Evolutionary conservation across 2,113 vertebrate species (phyloP).

Genomic region (Aramus guarauna): DNA sequence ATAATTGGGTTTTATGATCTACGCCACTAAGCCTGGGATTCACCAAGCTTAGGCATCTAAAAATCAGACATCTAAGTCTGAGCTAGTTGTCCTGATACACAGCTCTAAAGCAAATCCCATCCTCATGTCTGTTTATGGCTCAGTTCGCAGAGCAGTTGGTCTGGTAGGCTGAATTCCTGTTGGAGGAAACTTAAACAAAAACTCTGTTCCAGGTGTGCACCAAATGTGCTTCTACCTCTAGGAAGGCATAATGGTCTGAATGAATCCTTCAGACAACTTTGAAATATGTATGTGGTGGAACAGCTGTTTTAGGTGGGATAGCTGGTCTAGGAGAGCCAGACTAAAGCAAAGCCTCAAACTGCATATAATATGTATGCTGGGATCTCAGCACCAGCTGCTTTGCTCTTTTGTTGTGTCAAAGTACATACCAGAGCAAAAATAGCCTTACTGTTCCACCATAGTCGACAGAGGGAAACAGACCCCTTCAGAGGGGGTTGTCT

Average conservation of each 20-base stretch:
- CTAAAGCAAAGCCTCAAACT: neutral
- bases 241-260: neutral
- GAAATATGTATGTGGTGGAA: neutral
- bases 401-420: neutral
- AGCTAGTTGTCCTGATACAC: neutral
- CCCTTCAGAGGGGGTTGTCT: neutral
- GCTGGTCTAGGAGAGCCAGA: neutral
- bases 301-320: neutral
- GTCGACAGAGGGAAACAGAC: neutral
- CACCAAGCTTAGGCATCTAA: neutral
- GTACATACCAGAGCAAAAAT: neutral
- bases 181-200: neutral
- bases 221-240: neutral
- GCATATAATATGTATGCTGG: neutral
- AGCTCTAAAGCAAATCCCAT: neutral
- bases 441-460: neutral
- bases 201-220: neutral
- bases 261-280: neutral
- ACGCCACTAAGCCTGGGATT: neutral
- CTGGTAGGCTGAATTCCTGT: neutral
- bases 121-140: neutral
- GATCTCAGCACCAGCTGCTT: neutral
- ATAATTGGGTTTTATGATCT: neutral
- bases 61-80: neutral
- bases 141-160: neutral